phyloP scores from a whole-genome alignment of 2,888 invertebrate genomes.

The Xestobium rufovillosum region DNA sequence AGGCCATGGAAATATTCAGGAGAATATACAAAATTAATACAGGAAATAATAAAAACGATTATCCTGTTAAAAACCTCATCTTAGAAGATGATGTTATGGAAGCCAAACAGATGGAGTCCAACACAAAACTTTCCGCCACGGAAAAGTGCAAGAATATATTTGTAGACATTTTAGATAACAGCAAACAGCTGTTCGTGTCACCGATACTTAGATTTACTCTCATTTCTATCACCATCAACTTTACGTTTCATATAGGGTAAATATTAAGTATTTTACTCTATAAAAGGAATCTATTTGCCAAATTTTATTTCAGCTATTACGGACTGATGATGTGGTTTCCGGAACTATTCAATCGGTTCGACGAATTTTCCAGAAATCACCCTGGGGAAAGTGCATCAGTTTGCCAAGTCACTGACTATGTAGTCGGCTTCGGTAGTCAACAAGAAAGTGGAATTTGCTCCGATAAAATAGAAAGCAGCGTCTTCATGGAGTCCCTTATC shows the following conservation, averaged over 20 bases:
- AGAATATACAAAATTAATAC: constrained; percentile 78
- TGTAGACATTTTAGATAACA: constrained; percentile 70
- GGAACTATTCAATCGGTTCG: constrained; percentile 85
- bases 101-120: constrained; percentile 28
- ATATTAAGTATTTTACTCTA: constrained; percentile 25
- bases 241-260: constrained; percentile 87
- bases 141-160: constrained; percentile 68
- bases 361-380: constrained; percentile 65
- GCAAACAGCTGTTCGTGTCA: constrained; percentile 70
- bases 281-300: constrained; percentile 2
- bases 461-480: constrained; percentile 66
- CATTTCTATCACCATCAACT: constrained; percentile 83
- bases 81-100: constrained; percentile 47
- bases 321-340: constrained; percentile 98
- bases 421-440: constrained; percentile 60
- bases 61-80: constrained; percentile 66
- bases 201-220: constrained; percentile 77
- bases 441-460: constrained; percentile 54
- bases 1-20: constrained; percentile 73
- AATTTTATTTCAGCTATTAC: constrained; percentile 60
- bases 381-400: constrained; percentile 61
- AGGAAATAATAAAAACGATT: constrained; percentile 63
- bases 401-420: constrained; percentile 70
- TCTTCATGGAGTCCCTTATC: constrained; percentile 80
- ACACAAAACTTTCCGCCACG: constrained; percentile 48